A percentile compares a stretch with the other conserved stretches of the same genome.
Conservation (phyloP, 2,797 vertebrate species). For the Poeciliopsis infans region DNA sequence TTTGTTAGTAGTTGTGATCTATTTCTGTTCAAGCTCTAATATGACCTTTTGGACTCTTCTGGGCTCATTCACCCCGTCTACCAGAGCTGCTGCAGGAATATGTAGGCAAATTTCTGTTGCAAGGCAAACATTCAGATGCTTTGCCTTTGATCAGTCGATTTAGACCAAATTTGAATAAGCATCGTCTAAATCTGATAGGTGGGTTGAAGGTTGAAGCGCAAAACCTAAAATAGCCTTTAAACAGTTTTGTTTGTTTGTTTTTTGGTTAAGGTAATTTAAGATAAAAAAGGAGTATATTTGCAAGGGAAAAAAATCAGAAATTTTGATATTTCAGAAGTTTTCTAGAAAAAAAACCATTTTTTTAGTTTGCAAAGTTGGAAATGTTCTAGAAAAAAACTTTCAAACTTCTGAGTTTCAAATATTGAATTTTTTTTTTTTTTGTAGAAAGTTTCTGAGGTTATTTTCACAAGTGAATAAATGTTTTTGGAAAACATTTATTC, state of each 20-base stretch:
- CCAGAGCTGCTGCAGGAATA: conserved; percentile 34
- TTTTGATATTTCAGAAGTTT: no score
- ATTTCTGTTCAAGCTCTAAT: conserved; percentile 2
- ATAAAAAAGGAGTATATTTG: no score
- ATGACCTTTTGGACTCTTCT: conserved; percentile 32
- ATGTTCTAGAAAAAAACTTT: no score
- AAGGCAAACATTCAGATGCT: conserved; percentile 19
- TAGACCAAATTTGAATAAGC: conserved; percentile 45
- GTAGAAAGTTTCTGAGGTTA: no score
- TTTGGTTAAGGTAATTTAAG: no score
- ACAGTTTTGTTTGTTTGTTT: background rate
- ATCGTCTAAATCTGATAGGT: background rate
- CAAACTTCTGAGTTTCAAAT: no score
- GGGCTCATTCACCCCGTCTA: conserved; percentile 53
- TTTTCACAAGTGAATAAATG: no score
- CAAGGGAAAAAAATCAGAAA: no score
- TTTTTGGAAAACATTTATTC: no score
- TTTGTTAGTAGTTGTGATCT: background rate
- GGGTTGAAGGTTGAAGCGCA: background rate
- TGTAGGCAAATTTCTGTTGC: conserved; percentile 37
- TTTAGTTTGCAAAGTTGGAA: no score
- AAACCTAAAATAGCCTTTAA: background rate
- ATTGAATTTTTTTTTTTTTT: background rate
- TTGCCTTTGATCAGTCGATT: background rate
- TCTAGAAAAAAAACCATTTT: no score